Conservation (phyloP, 1,140 invertebrate species). For the Drosophila tristis region DNA sequence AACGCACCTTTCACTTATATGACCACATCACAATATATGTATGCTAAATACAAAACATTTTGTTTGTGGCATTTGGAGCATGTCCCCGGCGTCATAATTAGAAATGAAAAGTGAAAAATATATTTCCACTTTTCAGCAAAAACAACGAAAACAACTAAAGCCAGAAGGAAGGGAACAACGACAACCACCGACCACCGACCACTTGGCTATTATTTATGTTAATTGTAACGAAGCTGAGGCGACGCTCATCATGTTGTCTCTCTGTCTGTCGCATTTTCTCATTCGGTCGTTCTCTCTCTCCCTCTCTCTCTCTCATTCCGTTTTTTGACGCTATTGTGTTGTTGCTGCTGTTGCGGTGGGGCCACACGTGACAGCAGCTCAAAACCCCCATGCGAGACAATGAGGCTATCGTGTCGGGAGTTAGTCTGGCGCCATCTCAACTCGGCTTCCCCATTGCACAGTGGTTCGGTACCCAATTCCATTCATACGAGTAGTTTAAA, state of each 20-base stretch:
- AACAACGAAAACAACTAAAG: conserved; percentile 17
- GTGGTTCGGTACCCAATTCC: background rate
- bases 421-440: conserved; percentile 16
- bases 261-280: conserved; percentile 27
- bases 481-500: background rate
- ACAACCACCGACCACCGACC: conserved; percentile 44
- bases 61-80: conserved; percentile 70
- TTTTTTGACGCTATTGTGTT: conserved; percentile 43
- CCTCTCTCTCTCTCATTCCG: conserved; percentile 1
- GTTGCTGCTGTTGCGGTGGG: conserved; percentile 25
- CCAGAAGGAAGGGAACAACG: conserved; percentile 35
- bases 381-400: conserved; percentile 39
- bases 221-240: conserved; percentile 69
- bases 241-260: conserved; percentile 67
- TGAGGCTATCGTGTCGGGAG: conserved; percentile 17
- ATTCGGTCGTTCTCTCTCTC: conserved; percentile 1
- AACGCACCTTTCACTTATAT: conserved; percentile 43
- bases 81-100: conserved; percentile 71
- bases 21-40: conserved; percentile 23
- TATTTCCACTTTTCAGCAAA: conserved; percentile 62
- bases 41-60: conserved; percentile 39
- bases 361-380: conserved; percentile 60
- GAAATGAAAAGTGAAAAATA: conserved; percentile 76
- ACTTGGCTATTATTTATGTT: conserved; percentile 80
- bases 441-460: conserved; percentile 14